Conservation (phyloP, 2,888 invertebrate genomes). For the Mesoligia furuncula region DNA sequence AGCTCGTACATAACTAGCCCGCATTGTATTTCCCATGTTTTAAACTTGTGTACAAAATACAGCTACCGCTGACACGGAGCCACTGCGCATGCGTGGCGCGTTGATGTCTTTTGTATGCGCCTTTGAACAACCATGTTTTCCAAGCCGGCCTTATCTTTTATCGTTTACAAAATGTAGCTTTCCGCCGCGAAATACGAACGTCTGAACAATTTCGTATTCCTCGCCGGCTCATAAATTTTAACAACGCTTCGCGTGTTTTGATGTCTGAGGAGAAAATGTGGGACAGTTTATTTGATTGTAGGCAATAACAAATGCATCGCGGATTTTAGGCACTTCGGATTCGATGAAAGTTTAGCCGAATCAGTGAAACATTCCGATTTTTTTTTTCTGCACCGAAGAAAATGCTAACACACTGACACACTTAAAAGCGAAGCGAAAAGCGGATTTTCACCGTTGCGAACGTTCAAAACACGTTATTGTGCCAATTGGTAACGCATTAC, state of each 20-base stretch:
- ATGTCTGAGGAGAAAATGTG: conserved; percentile 53
- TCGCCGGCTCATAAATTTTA: conserved; percentile 42
- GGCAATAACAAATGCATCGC: conserved; percentile 46
- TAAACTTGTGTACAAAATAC: conserved; percentile 65
- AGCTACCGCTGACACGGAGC: conserved; percentile 67
- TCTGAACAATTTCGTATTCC: conserved; percentile 38
- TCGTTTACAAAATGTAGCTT: conserved; percentile 62
- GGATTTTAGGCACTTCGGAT: conserved; percentile 51
- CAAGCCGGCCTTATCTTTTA: conserved; percentile 71
- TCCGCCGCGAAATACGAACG: conserved; percentile 50
- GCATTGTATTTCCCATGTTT: conserved; percentile 62
- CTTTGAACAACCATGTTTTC: conserved; percentile 70
- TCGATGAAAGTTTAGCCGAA: conserved; percentile 59
- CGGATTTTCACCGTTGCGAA: conserved; percentile 77
- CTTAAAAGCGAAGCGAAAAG: conserved; percentile 73
- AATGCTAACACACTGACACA: conserved; percentile 77
- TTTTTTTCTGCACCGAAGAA: conserved; percentile 58
- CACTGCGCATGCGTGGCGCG: conserved; percentile 75
- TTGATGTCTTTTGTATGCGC: conserved; percentile 86
- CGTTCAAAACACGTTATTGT: conserved; percentile 77
- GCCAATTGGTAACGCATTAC: conserved; percentile 76
- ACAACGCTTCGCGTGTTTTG: conserved; percentile 49
- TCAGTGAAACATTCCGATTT: conserved; percentile 39
- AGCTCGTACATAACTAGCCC: conserved; percentile 30
- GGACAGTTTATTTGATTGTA: conserved; percentile 62